Conservation (phyloP, 2,888 invertebrate species). For the Lagria hirta region DNA sequence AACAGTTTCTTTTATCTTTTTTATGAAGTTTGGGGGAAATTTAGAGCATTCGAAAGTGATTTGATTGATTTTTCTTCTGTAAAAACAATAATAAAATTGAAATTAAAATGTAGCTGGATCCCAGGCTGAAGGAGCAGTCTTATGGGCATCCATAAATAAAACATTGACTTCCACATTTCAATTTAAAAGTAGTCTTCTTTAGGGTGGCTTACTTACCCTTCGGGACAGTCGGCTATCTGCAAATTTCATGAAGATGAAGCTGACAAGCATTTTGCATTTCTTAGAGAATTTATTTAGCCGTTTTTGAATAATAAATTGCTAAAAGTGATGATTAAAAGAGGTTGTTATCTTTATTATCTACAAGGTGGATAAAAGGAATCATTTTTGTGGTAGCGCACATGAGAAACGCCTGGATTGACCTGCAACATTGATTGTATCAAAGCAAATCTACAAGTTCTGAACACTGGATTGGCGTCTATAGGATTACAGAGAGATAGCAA, state of each 20-base stretch:
- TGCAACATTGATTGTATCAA: too few species aligned
- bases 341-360: too few species aligned
- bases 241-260: constrained; percentile 15
- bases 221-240: constrained; percentile 5
- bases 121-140: constrained; percentile 6
- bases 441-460: too few species aligned
- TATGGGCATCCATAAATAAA: constrained; percentile 18
- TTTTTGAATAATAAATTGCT: too few species aligned
- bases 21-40: constrained; percentile 2
- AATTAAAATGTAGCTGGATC: constrained; percentile 11
- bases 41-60: constrained; percentile 3
- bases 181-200: constrained; percentile 20
- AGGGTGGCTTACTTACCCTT: constrained; percentile 5
- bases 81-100: constrained; percentile 12
- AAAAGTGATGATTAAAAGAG: too few species aligned
- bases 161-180: constrained; percentile 21
- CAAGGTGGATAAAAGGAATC: too few species aligned
- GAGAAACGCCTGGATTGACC: too few species aligned
- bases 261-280: constrained; percentile 9
- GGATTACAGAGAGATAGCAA: too few species aligned
- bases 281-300: too few species aligned
- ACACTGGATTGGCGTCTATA: too few species aligned
- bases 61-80: constrained; percentile 10
- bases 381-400: too few species aligned
- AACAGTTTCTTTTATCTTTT: constrained; percentile 4